phyloP scores from a whole-genome alignment of 2,888 invertebrate genomes.

The Platynereis dumerilii region DNA sequence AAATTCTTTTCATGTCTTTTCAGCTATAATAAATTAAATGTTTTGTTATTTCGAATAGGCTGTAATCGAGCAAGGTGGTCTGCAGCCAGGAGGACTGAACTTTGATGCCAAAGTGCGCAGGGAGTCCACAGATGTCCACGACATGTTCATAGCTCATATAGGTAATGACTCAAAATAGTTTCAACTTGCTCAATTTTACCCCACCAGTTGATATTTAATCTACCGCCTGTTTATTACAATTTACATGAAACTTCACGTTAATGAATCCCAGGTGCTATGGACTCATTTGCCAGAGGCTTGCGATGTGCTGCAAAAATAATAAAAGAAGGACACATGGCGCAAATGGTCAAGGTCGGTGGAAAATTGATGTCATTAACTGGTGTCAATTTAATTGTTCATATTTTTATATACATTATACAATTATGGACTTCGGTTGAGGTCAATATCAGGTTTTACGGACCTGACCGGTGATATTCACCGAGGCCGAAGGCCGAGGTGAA shows the following conservation, averaged over 20 bases:
- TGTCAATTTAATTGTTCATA: too few species aligned
- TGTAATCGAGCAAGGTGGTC: conserved; percentile 66
- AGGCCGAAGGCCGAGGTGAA: too few species aligned
- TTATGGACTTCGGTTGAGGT: too few species aligned
- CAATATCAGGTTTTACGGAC: too few species aligned
- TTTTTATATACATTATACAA: too few species aligned
- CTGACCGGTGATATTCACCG: too few species aligned
- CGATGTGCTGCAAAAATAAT: conserved; percentile 67
- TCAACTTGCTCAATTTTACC: background rate
- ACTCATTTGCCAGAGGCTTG: conserved; percentile 69
- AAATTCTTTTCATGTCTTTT: too few species aligned
- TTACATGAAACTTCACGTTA: too few species aligned
- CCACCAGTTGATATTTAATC: too few species aligned
- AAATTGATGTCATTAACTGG: background rate
- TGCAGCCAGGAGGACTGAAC: conserved; percentile 70
- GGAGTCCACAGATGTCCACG: conserved; percentile 67
- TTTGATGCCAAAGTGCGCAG: conserved; percentile 68
- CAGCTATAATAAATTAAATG: too few species aligned
- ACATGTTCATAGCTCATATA: conserved; percentile 67
- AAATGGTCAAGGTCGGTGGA: conserved; percentile 68
- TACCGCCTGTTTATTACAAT: too few species aligned
- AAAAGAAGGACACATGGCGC: conserved; percentile 69
- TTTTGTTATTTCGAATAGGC: too few species aligned
- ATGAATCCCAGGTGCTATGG: conserved; percentile 67
- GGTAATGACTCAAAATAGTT: conserved; percentile 46